phyloP scores from a whole-genome alignment of 2,113 vertebrate genomes.

The human (Homo sapiens) region GRCh38 chrY:2638001-2638500 shows the following conservation, averaged over 20 bases:
- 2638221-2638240: not conserved
- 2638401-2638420: too few species aligned
- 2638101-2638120: not conserved
- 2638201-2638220: not conserved
- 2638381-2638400: too few species aligned
- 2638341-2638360: not conserved
- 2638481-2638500: too few species aligned
- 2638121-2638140: not conserved
- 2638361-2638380: not conserved
- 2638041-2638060: not conserved
- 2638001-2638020: not conserved
- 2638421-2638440: too few species aligned
- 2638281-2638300: not conserved
- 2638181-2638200: not conserved
- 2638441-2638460: too few species aligned
- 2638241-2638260: not conserved
- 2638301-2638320: not conserved
- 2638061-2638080: not conserved
- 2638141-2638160: not conserved
- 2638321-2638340: not conserved
- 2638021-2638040: not conserved
- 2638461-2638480: too few species aligned
- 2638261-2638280: not conserved
- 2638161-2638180: not conserved
- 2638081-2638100: rapidly evolving